Evolutionary conservation across 2,797 vertebrate species (phyloP).

Genomic region (Jordanella pulchra): DNA sequence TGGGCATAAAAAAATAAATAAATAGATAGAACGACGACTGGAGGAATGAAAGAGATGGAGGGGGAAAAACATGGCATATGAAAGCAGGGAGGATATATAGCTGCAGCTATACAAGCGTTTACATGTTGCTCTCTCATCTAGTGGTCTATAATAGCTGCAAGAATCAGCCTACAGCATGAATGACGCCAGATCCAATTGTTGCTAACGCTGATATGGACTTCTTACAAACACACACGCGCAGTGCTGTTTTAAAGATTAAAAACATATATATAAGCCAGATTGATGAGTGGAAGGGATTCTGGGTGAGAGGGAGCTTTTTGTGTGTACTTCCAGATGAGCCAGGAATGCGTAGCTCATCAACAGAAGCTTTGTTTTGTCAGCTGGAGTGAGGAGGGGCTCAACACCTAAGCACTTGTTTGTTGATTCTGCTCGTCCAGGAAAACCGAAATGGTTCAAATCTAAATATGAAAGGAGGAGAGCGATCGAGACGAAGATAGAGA

Average conservation of each 20-base stretch:
- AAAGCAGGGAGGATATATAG: constrained; percentile 36
- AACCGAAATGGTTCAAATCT: constrained; percentile 30
- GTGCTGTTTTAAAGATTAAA: constrained; percentile 17
- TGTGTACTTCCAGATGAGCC: constrained; percentile 47
- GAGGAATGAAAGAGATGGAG: constrained; percentile 26
- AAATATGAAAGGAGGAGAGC: constrained; percentile 22
- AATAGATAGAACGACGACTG: constrained; percentile 19
- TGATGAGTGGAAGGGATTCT: constrained; percentile 28
- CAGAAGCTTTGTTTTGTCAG: constrained; percentile 70
- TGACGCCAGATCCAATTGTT: constrained; percentile 65
- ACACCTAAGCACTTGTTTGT: constrained; percentile 69
- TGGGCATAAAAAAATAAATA: constrained; percentile 32
- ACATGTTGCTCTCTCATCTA: constrained; percentile 51
- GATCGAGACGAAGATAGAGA: neutral
- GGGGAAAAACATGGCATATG: constrained; percentile 22
- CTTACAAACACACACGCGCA: constrained; percentile 43
- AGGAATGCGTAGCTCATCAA: constrained; percentile 62
- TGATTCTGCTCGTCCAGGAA: constrained; percentile 48
- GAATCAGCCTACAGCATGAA: constrained; percentile 57
- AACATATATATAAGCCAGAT: constrained; percentile 19
- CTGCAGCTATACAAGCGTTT: constrained; percentile 45
- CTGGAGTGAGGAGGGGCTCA: constrained; percentile 64
- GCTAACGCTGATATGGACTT: constrained; percentile 34
- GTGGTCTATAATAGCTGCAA: constrained; percentile 63
- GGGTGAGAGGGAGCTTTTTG: constrained; percentile 20